A percentile compares a stretch with the other conserved stretches of the same genome.
Conservation (phyloP, 2,888 invertebrate species). For the Hydrotaea diabolus region DNA sequence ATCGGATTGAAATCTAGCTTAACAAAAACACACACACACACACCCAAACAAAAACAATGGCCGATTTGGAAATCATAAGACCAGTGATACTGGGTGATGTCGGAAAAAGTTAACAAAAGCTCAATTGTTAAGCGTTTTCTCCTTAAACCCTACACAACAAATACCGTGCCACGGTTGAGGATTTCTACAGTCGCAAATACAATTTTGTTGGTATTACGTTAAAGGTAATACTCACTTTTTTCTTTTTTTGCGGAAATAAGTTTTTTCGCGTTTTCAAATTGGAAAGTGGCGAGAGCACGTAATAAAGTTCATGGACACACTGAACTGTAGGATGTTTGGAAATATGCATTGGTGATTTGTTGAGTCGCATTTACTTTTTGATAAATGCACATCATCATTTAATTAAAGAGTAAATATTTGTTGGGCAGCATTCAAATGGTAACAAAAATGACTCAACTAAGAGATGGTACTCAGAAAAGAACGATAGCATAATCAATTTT, state of each 20-base stretch:
- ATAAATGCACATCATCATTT: too few species aligned
- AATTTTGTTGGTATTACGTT: slow-evolving; percentile 89
- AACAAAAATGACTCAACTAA: too few species aligned
- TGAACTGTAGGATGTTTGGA: neutral
- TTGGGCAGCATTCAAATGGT: too few species aligned
- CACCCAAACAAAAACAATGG: slow-evolving; percentile 81
- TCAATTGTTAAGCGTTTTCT: slow-evolving; percentile 91
- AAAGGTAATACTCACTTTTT: slow-evolving; percentile 82
- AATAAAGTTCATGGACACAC: neutral
- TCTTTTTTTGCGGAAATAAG: neutral
- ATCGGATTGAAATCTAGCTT: neutral
- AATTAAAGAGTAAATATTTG: too few species aligned
- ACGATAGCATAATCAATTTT: too few species aligned
- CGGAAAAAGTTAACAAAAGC: slow-evolving; percentile 91
- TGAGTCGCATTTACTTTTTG: too few species aligned
- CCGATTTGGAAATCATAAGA: slow-evolving; percentile 89
- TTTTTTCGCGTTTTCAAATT: neutral
- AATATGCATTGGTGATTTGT: too few species aligned
- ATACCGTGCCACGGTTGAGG: slow-evolving; percentile 93
- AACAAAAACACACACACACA: too few species aligned
- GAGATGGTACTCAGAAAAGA: too few species aligned
- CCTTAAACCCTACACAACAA: slow-evolving; percentile 89
- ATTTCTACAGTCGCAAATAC: slow-evolving; percentile 92
- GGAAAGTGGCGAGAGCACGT: neutral
- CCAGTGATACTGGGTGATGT: slow-evolving; percentile 91